Evolutionary conservation across 2,113 vertebrate genomes (phyloP), one percentile per base, ranked within the genome.

Genomic region (Aix galericulata): DNA sequence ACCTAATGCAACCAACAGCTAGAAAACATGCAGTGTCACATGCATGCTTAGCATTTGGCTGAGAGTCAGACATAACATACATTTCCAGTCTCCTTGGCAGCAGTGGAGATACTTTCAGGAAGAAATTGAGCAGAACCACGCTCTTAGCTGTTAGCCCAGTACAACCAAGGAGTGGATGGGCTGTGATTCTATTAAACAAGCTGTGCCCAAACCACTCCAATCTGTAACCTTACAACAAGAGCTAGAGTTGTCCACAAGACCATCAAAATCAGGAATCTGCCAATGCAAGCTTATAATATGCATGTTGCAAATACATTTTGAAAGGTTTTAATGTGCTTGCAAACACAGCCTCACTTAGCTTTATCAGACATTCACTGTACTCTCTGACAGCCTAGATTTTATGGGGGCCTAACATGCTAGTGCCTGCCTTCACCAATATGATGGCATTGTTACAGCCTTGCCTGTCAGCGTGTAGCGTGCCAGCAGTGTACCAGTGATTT

Each of bases 391-490:
- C 20, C 18, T 20, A 42, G 32, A 59, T 63, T 82, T 83, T 80
- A 18, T 52, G 36, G 77, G 48, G 5, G 9, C 8, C 86, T 89
- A 63, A 62, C 6, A 48, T 9, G 34, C 50, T 17, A 63, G 21
- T 34, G 29, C 25, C 48, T 74, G 42, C 36, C 44, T 87, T 76
- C 53, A 36, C 34, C 11, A 60, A 4, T 69, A 18, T 64, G 44
- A 16, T n/a, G 25, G 18, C 0, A 0, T n/a, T 29, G 20, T 48
- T 72, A 26, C 13, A 82, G 17, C 46, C 46, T 48, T 11, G 46
- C 46, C 46, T 48, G 20, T 48, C 20, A 48, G 10, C 5, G 11
- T 48, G 46, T 48, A 48, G 46, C 46, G 9, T 48, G 46, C 46
- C 46, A 48, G 46, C 46, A 48, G 46, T 21, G 46, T 48, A 48